A percentile compares a stretch with the other conserved stretches of the same genome.
Evolutionary conservation across 1,140 invertebrate genomes (phyloP).

Genomic region (Drosophila arawakana): DNA sequence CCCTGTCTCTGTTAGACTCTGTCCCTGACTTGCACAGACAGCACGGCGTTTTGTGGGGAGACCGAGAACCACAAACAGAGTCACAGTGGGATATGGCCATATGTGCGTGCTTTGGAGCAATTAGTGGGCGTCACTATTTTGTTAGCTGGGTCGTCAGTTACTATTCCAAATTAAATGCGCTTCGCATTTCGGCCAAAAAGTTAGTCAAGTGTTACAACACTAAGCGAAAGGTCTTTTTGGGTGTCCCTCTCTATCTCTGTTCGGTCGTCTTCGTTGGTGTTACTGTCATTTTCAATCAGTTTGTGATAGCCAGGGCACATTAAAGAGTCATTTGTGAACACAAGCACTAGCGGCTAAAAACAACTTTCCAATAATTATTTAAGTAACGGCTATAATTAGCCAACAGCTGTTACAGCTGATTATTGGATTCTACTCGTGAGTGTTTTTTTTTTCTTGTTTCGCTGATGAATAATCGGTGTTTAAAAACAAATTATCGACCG

Average conservation of each 20-base stretch:
- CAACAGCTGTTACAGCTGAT: slow-evolving; percentile 7
- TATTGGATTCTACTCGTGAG: not conserved
- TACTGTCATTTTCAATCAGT: not conserved
- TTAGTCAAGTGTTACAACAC: not conserved
- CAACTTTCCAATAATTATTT: slow-evolving; percentile 17
- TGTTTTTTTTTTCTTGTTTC: not conserved
- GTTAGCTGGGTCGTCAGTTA: not conserved
- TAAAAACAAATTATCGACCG: slow-evolving; percentile 20
- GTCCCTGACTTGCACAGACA: slow-evolving; percentile 42
- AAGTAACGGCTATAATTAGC: slow-evolving; percentile 2
- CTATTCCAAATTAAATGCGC: slow-evolving; percentile 11
- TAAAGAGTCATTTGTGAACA: not conserved
- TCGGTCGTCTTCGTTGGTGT: not conserved
- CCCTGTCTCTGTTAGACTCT: not conserved
- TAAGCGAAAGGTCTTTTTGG: not conserved
- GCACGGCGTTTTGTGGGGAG: slow-evolving; percentile 34
- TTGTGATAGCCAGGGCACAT: not conserved
- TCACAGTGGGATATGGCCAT: slow-evolving; percentile 7
- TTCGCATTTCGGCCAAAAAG: not conserved
- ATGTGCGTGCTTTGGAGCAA: slow-evolving; percentile 39
- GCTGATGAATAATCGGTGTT: not conserved
- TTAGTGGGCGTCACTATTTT: slow-evolving; percentile 29
- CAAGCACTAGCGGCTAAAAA: slow-evolving; percentile 1
- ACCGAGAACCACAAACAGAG: not conserved
- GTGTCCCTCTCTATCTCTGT: not conserved